Base-by-base conservation (phyloP, 2,113 vertebrate genomes). In the Syngnathus scovelli region DNA sequence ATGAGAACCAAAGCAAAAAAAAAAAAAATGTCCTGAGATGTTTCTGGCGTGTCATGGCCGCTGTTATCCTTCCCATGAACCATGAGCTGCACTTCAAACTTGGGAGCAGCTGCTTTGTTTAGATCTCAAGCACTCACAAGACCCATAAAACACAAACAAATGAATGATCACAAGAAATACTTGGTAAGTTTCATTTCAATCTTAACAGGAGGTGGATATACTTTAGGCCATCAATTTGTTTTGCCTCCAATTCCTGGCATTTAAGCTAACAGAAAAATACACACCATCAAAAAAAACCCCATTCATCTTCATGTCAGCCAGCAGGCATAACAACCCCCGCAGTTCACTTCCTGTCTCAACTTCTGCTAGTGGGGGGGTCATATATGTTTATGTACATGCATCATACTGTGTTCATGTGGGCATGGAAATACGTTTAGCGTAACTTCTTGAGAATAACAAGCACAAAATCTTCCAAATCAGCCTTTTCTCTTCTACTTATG, bases 61-160 rank as follows among this genome's bases (percentile, higher is more conserved):
- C 78, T 85, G 79, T 83, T 87, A 82, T 83, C 79, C 71, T 91
- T 91, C 87, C 88, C 87, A 89, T 80, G 87, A 86, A 87, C 85
- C 61, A 62, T 36, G 49, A 19, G 36, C 67, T 66, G 54, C 51
- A 49, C 44, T 75, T 81, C 77, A 62, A 65, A 59, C 41, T 43
- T 23, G 54, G 72, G 66, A 67, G 51, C 79, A 78, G 72, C 77
- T 80, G 76, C 43, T 41, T 39, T 46, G 27, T 58, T 74, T 82
- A 36, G 55, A 58, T 58, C 55, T 16, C 60, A 41, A 10, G 36
- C 36, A 9, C 36, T 8, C 55, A 36, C 27, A 58, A 58, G 15
- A 61, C 41, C n/a, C 38, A 11, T 43, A 23, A 39, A 61, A 41
- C 9, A 43, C 10, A 61, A 39, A 23, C 60, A 43, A 58, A 23